Evolutionary conservation across 2,797 vertebrate species (phyloP), one percentile per base, ranked within the genome.

Genomic region (Synaphobranchus kaupii): DNA sequence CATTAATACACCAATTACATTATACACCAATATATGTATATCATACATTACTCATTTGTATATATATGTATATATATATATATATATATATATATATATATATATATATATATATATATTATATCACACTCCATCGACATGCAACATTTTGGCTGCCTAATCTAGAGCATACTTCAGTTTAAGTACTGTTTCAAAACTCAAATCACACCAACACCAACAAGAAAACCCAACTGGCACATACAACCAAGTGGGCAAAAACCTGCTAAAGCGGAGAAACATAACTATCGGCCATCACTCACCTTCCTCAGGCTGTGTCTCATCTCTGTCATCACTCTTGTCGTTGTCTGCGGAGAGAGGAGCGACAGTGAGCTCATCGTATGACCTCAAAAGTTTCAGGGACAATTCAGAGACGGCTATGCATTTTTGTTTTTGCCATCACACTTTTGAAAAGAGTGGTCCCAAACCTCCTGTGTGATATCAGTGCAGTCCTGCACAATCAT

Each of bases 261-360:
- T 66, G 78, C 76, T 13, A 63, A 31, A 84, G 86, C 5, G n/a
- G 66, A 87, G 82, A 80, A 28, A 31, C 66, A 58, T 20, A 84
- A n/a, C 50, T 44, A 60, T 80, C 76, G 89, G 92, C 91, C 89
- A 92, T 94, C 94, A 96, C 95, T 96, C 93, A 96, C 96, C 96
- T 91, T 91, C 94, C 90, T 94, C 94, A 89, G n/a, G 89, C 89
- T 91, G 91, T 90, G 93, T 90, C 90, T 93, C 94, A 73, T 91
- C 89, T 91, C 90, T 94, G 88, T 96, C 94, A 90, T 92, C 88
- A 76, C 83, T 84, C 73, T 86, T 91, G 89, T 96, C 95, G 87
- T 94, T 94, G 92, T 95, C 96, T 96, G 92, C 86, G 71, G 90
- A 54, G 81, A 85, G 81, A 48, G 7, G 47, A 48, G 20, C 39